Evolutionary conservation across 2,888 invertebrate genomes (phyloP), one percentile per base, ranked within the genome.

Genomic region (Conchocele bisecta): DNA sequence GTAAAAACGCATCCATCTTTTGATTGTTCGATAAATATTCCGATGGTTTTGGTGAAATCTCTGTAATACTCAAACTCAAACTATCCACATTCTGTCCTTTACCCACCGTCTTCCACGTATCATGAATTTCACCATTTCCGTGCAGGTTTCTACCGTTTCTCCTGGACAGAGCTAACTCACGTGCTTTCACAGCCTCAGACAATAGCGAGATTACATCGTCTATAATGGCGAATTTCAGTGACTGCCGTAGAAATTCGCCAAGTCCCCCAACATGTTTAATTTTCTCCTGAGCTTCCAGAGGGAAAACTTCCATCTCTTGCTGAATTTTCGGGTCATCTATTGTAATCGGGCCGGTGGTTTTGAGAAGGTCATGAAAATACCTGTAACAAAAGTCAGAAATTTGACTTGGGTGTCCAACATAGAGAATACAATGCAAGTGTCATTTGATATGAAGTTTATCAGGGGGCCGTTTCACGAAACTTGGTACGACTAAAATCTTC

Each of bases 201-300:
- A 82, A 54, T 7, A 81, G 58, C 54, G 83, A 85, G 44, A 85
- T 76, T 41, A 79, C 67, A 53, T 82, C 79, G 20, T 83, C 83
- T 20, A 81, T 81, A 42, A 85, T 79, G 11, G 81, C 83, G 72
- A 86, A 84, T 64, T 83, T 82, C 22, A 76, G 65, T 7, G 80
- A 80, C 54, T 81, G 82, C 28, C 66, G 60, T 7, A 86, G 66
- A 60, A 83, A 85, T 35, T 75, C 70, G 17, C 71, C 60, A 0
- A 83, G 72, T 35, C 84, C 83, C 11, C 84, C 84, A 35, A 61
- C 78, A 58, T 67, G 61, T 37, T 78, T 70, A 15, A 86, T 83
- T 24, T 81, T 73, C 3, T 80, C 79, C 9, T 72, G 67, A 7
- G 85, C 84, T 60, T 86, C 83, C 0, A 39, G 54, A 2, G 85